Conservation (phyloP, 2,888 invertebrate genomes). For the Stenichneumon culpator region DNA sequence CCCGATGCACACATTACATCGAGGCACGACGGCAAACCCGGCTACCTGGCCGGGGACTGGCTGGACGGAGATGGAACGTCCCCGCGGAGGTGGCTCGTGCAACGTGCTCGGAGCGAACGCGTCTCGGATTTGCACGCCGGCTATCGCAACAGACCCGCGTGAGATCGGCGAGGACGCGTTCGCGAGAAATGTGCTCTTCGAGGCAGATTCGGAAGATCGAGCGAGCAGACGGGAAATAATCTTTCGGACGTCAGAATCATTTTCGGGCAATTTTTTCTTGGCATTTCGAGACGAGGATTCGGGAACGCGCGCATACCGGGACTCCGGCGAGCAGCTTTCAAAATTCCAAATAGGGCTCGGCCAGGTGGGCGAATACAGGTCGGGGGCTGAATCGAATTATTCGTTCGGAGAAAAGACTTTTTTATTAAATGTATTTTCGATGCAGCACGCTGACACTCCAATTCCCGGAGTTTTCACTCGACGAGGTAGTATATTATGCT, state of each 20-base stretch:
- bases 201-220: background rate
- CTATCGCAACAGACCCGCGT: background rate
- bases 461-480: no score
- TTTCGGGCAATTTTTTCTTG: no score
- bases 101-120: background rate
- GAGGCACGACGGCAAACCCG: constrained; percentile 33
- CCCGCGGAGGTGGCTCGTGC: background rate
- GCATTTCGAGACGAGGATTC: no score
- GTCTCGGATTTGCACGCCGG: background rate
- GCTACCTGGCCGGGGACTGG: background rate
- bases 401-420: background rate
- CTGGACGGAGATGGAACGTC: background rate
- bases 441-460: no score
- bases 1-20: constrained; percentile 37
- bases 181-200: background rate
- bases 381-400: background rate
- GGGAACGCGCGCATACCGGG: no score
- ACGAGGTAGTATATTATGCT: no score
- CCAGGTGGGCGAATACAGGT: background rate
- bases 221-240: no score
- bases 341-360: background rate
- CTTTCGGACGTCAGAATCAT: no score
- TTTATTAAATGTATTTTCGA: no score
- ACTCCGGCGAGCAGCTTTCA: background rate
- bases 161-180: background rate